These are phyloP conservation scores for Mesocricetus auratus DNA, from an alignment of 2,113 vertebrate species.

Conservation along the genomic window DNA sequence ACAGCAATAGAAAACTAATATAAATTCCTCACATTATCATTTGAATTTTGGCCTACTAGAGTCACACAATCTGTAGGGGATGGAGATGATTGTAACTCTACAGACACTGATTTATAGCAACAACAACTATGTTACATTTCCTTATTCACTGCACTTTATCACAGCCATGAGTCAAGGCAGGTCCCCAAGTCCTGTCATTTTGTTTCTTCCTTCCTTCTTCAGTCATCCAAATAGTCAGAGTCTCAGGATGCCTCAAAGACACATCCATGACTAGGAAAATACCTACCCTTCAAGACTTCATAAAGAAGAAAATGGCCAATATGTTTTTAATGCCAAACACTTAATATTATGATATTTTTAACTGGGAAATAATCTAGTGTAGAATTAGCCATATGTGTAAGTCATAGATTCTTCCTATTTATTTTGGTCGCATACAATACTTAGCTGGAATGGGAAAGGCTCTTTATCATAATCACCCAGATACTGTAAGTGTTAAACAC, in stretches of 20 bases:
- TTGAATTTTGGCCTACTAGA: background rate
- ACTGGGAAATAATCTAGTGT: background rate
- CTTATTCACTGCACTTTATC: background rate
- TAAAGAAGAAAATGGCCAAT: constrained; percentile 16
- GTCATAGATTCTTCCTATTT: background rate
- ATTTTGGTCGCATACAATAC: background rate
- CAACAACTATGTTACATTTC: background rate
- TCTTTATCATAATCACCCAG: background rate
- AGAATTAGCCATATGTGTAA: background rate
- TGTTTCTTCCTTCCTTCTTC: background rate
- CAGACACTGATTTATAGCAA: background rate
- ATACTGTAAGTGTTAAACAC: background rate
- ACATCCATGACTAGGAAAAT: background rate
- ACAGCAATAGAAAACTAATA: background rate
- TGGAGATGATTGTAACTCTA: background rate
- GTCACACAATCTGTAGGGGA: background rate
- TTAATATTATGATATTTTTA: background rate
- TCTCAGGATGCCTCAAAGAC: background rate
- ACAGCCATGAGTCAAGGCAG: background rate
- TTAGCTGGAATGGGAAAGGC: background rate
- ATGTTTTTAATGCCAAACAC: background rate
- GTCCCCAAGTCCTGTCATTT: background rate
- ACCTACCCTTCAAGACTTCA: background rate
- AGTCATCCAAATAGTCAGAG: background rate
- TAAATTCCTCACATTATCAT: background rate